phyloP scores from a whole-genome alignment of 2,113 vertebrate species.

The Thunnus thynnus region DNA sequence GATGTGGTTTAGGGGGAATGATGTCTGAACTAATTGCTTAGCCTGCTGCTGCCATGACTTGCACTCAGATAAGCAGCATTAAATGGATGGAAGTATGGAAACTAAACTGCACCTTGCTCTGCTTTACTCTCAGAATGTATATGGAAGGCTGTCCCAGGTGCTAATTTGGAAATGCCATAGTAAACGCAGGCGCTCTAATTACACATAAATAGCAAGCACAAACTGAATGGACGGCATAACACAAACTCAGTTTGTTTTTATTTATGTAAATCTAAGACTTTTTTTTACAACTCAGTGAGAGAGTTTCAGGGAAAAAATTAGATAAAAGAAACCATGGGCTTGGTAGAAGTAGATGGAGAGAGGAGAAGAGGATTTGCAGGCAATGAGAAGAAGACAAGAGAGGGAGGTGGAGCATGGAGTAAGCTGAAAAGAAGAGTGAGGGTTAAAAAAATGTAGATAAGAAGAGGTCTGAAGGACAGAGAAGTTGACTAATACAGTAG shows the following conservation, averaged over 20 bases:
- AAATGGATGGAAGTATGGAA: constrained; percentile 14
- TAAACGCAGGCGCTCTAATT: neutral
- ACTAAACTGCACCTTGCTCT: neutral
- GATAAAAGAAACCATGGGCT: neutral
- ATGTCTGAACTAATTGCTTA: constrained; percentile 3
- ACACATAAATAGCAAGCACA: neutral
- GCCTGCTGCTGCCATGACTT: constrained; percentile 3
- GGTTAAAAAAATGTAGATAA: neutral
- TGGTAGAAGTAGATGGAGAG: neutral
- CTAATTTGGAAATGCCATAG: neutral
- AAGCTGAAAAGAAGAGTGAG: neutral
- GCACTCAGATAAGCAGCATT: neutral
- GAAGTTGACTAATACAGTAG: neutral
- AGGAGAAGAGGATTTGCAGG: neutral
- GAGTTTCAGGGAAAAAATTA: neutral
- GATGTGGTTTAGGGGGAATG: neutral
- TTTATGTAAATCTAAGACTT: neutral
- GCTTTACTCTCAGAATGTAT: neutral
- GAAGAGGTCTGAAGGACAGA: neutral
- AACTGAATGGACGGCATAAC: neutral
- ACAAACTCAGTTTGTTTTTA: neutral
- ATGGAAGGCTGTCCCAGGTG: neutral
- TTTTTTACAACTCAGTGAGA: neutral
- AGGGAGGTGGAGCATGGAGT: no score
- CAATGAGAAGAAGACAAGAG: neutral